Evolutionary conservation across 2,888 invertebrate species (phyloP).

Genomic region (Venusia cambrica): DNA sequence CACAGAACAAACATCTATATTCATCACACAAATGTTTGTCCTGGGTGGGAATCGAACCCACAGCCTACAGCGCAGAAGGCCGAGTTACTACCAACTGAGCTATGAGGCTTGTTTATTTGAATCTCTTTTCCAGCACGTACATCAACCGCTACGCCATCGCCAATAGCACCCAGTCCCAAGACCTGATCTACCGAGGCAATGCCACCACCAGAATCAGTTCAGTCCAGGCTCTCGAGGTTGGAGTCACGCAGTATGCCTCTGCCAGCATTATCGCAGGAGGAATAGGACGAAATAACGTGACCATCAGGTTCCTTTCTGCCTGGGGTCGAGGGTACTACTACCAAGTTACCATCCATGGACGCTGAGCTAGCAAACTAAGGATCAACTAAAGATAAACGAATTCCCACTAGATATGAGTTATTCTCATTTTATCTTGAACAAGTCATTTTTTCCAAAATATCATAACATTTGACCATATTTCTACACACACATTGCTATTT

Average conservation of each 20-base stretch:
- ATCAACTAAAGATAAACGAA: no score
- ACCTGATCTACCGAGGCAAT: conserved; percentile 52
- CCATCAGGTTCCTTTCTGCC: conserved; percentile 49
- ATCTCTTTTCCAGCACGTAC: conserved; percentile 39
- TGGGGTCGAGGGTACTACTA: conserved; percentile 60
- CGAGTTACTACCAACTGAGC: no score
- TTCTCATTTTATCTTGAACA: no score
- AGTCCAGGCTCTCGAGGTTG: conserved; percentile 50
- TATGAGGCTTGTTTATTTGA: conserved; percentile 36
- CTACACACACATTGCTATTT: no score
- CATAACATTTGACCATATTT: no score
- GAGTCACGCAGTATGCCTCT: conserved; percentile 49
- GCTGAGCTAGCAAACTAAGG: no score
- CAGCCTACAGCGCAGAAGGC: no score
- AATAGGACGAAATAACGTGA: conserved; percentile 44
- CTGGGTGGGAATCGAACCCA: no score
- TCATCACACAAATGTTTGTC: no score
- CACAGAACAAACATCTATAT: no score
- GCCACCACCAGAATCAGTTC: conserved; percentile 45
- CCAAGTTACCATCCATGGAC: conserved; percentile 55
- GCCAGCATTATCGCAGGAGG: conserved; percentile 48
- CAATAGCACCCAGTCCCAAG: conserved; percentile 55
- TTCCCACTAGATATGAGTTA: no score
- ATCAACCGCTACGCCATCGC: conserved; percentile 37
- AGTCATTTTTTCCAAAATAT: no score